Evolutionary conservation across 1,140 invertebrate genomes (phyloP).

Genomic region (Aradophagus sp.): DNA sequence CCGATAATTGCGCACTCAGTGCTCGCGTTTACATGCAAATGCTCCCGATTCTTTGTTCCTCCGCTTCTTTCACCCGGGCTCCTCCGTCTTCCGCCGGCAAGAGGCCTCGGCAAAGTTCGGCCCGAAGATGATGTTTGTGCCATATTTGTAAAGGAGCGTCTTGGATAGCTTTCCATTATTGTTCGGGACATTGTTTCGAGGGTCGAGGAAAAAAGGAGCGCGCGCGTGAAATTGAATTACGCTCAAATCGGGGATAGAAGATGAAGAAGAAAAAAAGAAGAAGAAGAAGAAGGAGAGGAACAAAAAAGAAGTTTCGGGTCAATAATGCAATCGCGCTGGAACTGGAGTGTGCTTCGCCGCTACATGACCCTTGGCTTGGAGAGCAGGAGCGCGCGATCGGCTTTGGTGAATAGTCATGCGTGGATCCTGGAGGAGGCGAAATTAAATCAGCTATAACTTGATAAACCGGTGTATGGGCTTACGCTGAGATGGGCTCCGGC

Average conservation of each 20-base stretch:
- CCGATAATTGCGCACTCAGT: conserved; percentile 45
- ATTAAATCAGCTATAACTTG: conserved; percentile 47
- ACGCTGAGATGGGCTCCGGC: conserved; percentile 9
- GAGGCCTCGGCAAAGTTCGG: conserved; percentile 9
- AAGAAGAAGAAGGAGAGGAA: conserved; percentile 2
- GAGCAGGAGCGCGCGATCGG: conserved; percentile 28
- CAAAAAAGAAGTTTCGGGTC: conserved; percentile 49
- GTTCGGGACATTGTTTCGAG: conserved; percentile 35
- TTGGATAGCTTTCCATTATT: conserved; percentile 40
- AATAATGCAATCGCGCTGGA: conserved; percentile 38
- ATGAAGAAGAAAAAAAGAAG: no score
- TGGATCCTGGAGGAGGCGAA: conserved; percentile 24
- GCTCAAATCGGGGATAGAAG: no score
- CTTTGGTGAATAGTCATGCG: conserved; percentile 47
- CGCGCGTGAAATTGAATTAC: conserved; percentile 42
- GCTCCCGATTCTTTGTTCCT: conserved; percentile 30
- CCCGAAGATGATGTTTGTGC: conserved; percentile 34
- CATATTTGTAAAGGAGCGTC: conserved; percentile 31
- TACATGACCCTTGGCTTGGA: conserved; percentile 48
- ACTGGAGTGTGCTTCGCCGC: conserved; percentile 18
- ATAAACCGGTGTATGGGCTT: conserved; percentile 27
- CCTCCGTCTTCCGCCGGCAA: conserved; percentile 6
- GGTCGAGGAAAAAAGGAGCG: conserved; percentile 11
- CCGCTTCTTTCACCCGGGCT: conserved; percentile 7
- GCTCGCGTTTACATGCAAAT: conserved; percentile 34